A percentile compares a stretch with the other conserved stretches of the same genome.
Conservation (phyloP, 2,113 vertebrate genomes). For the Clarias batrachus region DNA sequence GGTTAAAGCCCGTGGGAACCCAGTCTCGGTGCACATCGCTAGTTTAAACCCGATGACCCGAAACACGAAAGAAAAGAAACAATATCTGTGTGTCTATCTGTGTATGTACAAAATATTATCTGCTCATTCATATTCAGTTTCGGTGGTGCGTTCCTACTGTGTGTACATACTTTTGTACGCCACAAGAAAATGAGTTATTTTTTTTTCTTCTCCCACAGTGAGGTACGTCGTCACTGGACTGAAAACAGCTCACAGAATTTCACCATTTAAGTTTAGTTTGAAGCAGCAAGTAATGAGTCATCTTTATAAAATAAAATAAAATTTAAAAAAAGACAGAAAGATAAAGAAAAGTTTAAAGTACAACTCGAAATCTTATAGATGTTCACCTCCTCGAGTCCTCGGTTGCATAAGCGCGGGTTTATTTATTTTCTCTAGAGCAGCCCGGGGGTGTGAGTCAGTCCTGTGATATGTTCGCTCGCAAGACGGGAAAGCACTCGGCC, state of each 20-base stretch:
- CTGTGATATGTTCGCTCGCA: neutral
- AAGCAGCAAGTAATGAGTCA: neutral
- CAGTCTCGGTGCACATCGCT: neutral
- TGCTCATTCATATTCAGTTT: neutral
- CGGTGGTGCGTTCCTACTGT: neutral
- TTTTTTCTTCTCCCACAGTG: neutral
- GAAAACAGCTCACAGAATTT: neutral
- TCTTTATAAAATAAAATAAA: neutral
- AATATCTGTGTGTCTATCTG: neutral
- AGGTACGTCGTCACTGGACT: neutral
- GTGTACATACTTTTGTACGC: neutral
- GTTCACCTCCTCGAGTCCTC: neutral
- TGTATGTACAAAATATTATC: neutral
- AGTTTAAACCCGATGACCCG: neutral
- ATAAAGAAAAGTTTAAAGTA: neutral
- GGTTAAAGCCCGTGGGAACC: neutral
- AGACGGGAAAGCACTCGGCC: neutral
- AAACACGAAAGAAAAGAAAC: neutral
- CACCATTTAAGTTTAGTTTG: neutral
- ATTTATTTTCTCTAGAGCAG: conserved; percentile 13
- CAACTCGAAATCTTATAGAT: neutral
- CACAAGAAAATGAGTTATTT: neutral
- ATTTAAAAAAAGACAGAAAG: neutral
- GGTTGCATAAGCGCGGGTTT: conserved; percentile 7
- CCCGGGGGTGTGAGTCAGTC: neutral